phyloP scores from a whole-genome alignment of 1,140 invertebrate species.

The Drosophila rufa region DNA sequence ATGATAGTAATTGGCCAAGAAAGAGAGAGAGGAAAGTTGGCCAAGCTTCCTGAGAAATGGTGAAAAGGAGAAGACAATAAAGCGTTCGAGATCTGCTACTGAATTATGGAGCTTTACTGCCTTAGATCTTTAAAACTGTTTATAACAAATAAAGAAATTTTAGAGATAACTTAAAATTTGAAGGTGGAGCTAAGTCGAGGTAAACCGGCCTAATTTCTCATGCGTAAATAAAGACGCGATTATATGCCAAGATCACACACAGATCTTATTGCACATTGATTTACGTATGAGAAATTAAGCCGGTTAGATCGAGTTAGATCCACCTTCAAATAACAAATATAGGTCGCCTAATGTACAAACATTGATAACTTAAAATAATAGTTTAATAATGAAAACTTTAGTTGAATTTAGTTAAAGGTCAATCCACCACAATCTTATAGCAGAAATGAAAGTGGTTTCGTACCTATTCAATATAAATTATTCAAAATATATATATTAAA shows the following conservation, averaged over 20 bases:
- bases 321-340: no score
- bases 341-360: no score
- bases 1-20: constrained; percentile 17
- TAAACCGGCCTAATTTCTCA: no score
- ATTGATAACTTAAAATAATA: not conserved
- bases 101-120: not conserved
- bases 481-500: constrained; percentile 71
- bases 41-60: not conserved
- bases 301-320: no score
- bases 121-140: no score
- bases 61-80: not conserved
- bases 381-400: not conserved
- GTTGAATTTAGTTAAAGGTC: constrained; percentile 38
- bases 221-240: no score
- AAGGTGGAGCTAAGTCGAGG: no score
- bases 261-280: no score
- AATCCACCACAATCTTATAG: constrained; percentile 19
- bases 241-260: no score
- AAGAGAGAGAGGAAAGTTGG: constrained; percentile 1
- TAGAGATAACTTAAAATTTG: no score
- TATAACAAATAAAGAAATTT: no score
- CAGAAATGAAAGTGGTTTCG: constrained; percentile 58
- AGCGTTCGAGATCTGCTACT: not conserved
- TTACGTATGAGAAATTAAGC: no score
- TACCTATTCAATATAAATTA: constrained; percentile 29